These are phyloP conservation scores for Cancer borealis DNA, from an alignment of 2,888 invertebrate genomes.

Conservation along the genomic window DNA sequence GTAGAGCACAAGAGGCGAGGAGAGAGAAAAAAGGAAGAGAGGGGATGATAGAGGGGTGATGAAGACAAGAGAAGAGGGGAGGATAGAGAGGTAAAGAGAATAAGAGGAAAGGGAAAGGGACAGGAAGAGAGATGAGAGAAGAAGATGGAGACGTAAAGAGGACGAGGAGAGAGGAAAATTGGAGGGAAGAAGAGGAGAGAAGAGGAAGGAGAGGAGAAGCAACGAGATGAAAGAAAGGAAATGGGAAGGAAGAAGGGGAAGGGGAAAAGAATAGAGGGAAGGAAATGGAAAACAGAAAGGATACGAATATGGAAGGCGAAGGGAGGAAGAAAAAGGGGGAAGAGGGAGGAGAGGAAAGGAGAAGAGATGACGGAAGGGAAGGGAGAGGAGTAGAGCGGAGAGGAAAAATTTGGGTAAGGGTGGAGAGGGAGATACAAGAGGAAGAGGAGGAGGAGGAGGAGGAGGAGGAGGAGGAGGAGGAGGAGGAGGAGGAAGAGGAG, in stretches of 20 bases:
- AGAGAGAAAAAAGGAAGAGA: not conserved
- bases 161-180: too few species aligned
- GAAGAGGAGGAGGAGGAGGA: too few species aligned
- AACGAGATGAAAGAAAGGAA: not conserved
- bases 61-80: not conserved
- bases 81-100: not conserved
- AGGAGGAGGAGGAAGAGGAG: too few species aligned
- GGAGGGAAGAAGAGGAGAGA: not conserved
- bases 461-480: too few species aligned
- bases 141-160: too few species aligned
- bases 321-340: too few species aligned
- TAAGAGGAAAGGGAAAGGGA: not conserved
- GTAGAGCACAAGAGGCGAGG: not conserved
- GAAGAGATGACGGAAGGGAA: too few species aligned
- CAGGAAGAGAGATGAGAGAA: not conserved
- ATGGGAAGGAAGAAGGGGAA: not conserved
- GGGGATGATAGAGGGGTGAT: not conserved
- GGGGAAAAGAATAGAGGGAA: not conserved
- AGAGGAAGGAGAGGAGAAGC: not conserved
- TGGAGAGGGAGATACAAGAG: too few species aligned
- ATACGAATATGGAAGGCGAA: too few species aligned
- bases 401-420: too few species aligned
- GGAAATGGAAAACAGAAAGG: not conserved
- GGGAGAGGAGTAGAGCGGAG: too few species aligned
- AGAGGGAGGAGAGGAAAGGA: too few species aligned